A percentile compares a stretch with the other conserved stretches of the same genome.
Conservation (phyloP, 1,140 invertebrate species). For the Bradysia coprophila region DNA sequence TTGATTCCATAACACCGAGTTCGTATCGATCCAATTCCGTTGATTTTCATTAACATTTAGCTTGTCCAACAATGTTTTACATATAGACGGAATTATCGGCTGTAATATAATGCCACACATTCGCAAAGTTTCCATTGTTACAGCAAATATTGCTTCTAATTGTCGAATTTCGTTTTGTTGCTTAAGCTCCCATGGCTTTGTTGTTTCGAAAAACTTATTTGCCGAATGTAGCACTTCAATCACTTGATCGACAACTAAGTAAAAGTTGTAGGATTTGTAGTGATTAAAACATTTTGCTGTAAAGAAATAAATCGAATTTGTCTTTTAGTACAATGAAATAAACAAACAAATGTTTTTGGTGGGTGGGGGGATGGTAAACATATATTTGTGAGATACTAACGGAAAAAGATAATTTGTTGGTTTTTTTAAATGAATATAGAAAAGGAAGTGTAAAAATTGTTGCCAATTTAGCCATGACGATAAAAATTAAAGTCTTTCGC, state of each 20-base stretch:
- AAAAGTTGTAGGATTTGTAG: slow-evolving; percentile 66
- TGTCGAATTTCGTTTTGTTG: slow-evolving; percentile 19
- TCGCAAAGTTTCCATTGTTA: slow-evolving; percentile 69
- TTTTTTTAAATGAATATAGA: no score
- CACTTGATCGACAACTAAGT: slow-evolving; percentile 61
- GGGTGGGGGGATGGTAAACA: no score
- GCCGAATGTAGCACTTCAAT: slow-evolving; percentile 52
- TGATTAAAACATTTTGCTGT: slow-evolving; percentile 35
- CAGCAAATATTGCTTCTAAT: slow-evolving; percentile 53
- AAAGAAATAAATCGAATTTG: slow-evolving; percentile 9
- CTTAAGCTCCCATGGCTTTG: slow-evolving; percentile 76
- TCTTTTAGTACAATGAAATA: slow-evolving; percentile 1
- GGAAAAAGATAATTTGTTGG: no score
- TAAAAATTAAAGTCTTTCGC: no score
- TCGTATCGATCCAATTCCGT: slow-evolving; percentile 27
- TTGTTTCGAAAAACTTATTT: slow-evolving; percentile 72
- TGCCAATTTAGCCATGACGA: no score
- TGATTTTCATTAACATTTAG: slow-evolving; percentile 30
- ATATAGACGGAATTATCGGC: slow-evolving; percentile 66
- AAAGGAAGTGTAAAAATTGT: no score
- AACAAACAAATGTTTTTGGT: no score
- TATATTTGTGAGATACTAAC: no score
- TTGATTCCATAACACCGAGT: background rate
- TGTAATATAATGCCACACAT: slow-evolving; percentile 58
- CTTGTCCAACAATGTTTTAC: slow-evolving; percentile 43